phyloP scores from a whole-genome alignment of 2,113 vertebrate species.

The Leucopternis melanops region DNA sequence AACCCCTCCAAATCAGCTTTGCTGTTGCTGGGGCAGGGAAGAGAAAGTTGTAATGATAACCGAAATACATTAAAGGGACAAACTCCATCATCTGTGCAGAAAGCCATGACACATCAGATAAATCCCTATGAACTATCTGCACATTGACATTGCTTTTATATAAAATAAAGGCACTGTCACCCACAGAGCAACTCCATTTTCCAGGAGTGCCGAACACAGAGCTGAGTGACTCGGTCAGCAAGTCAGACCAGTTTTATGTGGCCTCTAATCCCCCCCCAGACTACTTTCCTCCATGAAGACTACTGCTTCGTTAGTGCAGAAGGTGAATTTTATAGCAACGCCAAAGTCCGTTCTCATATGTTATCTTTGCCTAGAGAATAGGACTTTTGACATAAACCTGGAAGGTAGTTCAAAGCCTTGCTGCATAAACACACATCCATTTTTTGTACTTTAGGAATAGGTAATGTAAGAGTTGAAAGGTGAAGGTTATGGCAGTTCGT shows the following conservation, averaged over 20 bases:
- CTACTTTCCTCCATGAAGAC: background rate
- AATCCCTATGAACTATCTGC: background rate
- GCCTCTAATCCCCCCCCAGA: background rate
- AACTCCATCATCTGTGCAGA: background rate
- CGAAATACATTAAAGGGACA: background rate
- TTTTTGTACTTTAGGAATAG: constrained; percentile 62
- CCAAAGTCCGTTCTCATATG: background rate
- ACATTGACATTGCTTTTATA: accelerated
- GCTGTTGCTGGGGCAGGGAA: background rate
- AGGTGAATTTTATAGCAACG: constrained; percentile 26
- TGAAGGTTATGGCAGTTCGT: constrained; percentile 66
- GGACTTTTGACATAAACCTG: constrained; percentile 63
- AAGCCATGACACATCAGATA: background rate
- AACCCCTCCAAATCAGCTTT: background rate
- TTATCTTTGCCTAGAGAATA: constrained; percentile 54
- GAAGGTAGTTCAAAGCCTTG: constrained; percentile 60
- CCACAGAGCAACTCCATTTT: background rate
- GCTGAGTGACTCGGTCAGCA: background rate
- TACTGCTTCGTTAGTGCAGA: constrained; percentile 17
- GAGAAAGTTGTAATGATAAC: background rate
- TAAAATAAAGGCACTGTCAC: background rate
- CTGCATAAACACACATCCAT: constrained; percentile 64
- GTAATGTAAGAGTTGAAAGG: constrained; percentile 69
- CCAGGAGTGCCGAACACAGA: background rate
- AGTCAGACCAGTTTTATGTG: background rate